Evolutionary conservation across 2,888 invertebrate genomes (phyloP).

Genomic region (Frankliniella fusca): DNA sequence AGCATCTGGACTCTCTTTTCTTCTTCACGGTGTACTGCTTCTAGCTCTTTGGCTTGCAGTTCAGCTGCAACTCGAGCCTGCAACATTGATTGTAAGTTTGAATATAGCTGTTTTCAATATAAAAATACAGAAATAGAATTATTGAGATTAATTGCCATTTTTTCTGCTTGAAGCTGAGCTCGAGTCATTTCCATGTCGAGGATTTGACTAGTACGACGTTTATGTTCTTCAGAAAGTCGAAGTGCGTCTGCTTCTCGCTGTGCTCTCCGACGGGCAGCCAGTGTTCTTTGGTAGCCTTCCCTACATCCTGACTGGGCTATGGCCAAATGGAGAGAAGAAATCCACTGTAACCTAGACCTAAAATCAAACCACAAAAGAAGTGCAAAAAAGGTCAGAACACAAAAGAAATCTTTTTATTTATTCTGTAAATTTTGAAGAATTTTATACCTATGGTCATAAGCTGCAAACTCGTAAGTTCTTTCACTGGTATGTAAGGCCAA

Average conservation of each 20-base stretch:
- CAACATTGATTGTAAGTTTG: constrained; percentile 20
- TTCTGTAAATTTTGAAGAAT: neutral
- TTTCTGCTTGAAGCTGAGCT: constrained; percentile 61
- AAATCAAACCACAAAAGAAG: constrained; percentile 30
- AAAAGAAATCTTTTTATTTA: neutral
- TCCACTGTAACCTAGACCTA: constrained; percentile 70
- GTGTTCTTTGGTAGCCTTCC: constrained; percentile 65
- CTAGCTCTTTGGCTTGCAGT: constrained; percentile 67
- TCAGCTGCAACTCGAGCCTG: constrained; percentile 56
- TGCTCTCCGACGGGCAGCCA: constrained; percentile 53
- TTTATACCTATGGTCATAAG: constrained; percentile 65
- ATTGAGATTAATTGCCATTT: constrained; percentile 56
- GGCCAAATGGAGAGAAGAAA: constrained; percentile 68
- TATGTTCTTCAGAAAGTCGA: constrained; percentile 53
- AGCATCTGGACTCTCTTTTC: constrained; percentile 40
- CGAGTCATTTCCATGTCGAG: constrained; percentile 58
- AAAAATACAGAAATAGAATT: neutral
- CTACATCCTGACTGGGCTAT: constrained; percentile 64
- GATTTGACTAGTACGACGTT: constrained; percentile 55
- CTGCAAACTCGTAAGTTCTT: constrained; percentile 67
- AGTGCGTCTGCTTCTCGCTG: constrained; percentile 51
- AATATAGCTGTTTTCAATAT: neutral
- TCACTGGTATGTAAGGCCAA: constrained; percentile 67
- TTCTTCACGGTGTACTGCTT: constrained; percentile 56
- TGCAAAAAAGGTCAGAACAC: neutral